These are phyloP conservation scores for Ctenopoma kingsleyae DNA, from an alignment of 2,797 vertebrate genomes.

Conservation along the genomic window DNA sequence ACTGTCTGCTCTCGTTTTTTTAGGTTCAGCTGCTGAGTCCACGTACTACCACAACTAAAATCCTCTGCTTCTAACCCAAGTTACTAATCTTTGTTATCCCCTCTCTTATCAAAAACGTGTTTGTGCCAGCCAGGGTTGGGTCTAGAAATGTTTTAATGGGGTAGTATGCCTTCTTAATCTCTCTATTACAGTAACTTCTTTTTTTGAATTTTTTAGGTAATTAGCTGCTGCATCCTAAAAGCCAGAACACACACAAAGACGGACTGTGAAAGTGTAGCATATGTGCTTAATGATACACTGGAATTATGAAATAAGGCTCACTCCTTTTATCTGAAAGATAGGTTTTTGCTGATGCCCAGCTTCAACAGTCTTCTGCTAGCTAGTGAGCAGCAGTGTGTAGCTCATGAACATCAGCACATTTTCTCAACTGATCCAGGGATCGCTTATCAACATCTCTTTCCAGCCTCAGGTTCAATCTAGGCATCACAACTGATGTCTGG, in stretches of 20 bases:
- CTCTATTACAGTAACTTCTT: too few species aligned
- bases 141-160: too few species aligned
- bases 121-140: slow-evolving; percentile 9
- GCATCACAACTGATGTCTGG: background rate
- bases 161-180: too few species aligned
- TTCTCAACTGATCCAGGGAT: background rate
- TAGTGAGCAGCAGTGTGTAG: too few species aligned
- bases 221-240: too few species aligned
- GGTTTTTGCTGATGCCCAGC: too few species aligned
- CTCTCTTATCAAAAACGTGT: background rate
- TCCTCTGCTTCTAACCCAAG: background rate
- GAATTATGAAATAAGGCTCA: too few species aligned
- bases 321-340: too few species aligned
- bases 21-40: slow-evolving; percentile 7
- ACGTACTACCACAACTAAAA: slow-evolving; percentile 14
- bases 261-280: too few species aligned
- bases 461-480: background rate
- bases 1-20: slow-evolving; percentile 3
- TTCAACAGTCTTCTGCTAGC: too few species aligned
- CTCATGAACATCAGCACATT: background rate
- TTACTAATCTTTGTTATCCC: background rate
- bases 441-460: background rate
- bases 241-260: background rate
- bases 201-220: too few species aligned
- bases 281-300: too few species aligned